Evolutionary conservation across 2,888 invertebrate species (phyloP).

Genomic region (Oxycera nigricornis): DNA sequence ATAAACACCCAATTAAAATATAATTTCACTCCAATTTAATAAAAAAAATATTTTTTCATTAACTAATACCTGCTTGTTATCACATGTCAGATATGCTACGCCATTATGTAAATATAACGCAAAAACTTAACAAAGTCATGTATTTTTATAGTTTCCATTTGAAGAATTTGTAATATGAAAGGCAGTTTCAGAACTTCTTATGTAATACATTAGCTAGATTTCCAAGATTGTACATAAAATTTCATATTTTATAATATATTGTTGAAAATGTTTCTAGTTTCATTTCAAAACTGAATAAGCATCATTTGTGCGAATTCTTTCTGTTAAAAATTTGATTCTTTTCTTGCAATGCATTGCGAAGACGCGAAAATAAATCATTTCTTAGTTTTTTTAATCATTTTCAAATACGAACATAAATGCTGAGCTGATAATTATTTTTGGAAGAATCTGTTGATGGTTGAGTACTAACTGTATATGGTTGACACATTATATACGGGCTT

Average conservation of each 20-base stretch:
- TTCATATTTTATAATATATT: neutral
- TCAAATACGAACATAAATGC: neutral
- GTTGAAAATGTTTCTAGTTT: neutral
- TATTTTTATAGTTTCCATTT: neutral
- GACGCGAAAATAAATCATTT: neutral
- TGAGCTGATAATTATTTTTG: neutral
- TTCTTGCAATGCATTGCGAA: neutral
- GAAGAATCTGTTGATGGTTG: neutral
- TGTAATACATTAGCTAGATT: neutral
- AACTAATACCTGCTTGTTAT: slow-evolving; percentile 37
- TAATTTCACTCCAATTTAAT: slow-evolving; percentile 29
- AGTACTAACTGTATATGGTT: neutral
- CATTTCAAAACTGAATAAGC: neutral
- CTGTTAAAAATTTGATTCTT: neutral
- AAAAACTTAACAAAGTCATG: slow-evolving; percentile 27
- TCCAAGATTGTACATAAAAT: slow-evolving; percentile 8
- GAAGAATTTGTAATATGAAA: slow-evolving; percentile 29
- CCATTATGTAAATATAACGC: slow-evolving; percentile 31
- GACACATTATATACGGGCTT: neutral
- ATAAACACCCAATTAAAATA: slow-evolving; percentile 11
- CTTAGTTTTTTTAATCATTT: neutral
- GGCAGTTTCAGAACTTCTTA: slow-evolving; percentile 29
- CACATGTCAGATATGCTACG: slow-evolving; percentile 40
- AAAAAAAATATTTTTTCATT: slow-evolving; percentile 21
- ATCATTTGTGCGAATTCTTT: neutral